phyloP scores from a whole-genome alignment of 2,797 vertebrate species.

The Myotis myotis region DNA sequence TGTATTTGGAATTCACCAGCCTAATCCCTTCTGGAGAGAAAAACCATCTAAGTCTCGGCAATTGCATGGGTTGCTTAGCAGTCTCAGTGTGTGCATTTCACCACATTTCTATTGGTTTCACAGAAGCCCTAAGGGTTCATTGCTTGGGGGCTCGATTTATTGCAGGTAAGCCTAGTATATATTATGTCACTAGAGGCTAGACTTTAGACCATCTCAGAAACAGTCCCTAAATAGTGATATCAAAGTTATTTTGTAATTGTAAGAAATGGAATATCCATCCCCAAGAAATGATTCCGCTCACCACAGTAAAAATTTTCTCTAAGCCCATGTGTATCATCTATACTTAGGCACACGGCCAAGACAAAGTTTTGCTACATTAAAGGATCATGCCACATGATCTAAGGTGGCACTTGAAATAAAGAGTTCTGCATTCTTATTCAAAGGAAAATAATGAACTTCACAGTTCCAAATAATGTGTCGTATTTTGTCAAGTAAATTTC shows the following conservation, averaged over 20 bases:
- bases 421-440: neutral
- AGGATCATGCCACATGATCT: neutral
- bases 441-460: conserved; percentile 19
- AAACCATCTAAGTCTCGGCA: neutral
- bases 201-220: neutral
- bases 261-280: neutral
- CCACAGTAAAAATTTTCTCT: neutral
- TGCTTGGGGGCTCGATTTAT: neutral
- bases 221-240: neutral
- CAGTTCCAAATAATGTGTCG: neutral
- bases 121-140: neutral
- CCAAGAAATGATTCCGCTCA: neutral
- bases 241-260: neutral
- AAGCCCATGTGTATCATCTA: neutral
- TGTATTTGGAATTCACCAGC: neutral
- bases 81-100: neutral
- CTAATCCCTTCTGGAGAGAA: neutral
- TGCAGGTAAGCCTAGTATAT: neutral
- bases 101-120: neutral
- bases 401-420: conserved; percentile 9
- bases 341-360: neutral
- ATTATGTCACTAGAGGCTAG: neutral
- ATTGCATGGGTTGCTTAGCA: neutral
- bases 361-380: neutral
- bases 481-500: neutral